phyloP scores from a whole-genome alignment of 1,140 invertebrate species.

The Eriocheir sinensis region DNA sequence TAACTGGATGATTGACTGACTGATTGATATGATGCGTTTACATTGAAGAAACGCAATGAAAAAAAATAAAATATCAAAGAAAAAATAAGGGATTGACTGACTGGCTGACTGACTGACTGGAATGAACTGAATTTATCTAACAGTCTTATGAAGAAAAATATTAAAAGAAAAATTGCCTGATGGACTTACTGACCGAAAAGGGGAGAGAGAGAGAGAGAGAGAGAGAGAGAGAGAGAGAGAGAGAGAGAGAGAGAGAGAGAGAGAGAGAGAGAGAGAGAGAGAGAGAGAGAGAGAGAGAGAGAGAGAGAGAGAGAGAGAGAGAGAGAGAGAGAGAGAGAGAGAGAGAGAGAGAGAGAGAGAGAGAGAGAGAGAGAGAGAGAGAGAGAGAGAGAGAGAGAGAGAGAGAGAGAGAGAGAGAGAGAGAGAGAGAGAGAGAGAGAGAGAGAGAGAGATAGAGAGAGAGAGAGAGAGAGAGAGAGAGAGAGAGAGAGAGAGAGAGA shows the following conservation, averaged over 20 bases:
- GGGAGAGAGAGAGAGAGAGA: too few relatives aligned
- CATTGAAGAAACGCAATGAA: too few relatives aligned
- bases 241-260: neutral
- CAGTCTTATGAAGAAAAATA: too few relatives aligned
- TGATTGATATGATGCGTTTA: too few relatives aligned
- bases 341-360: neutral
- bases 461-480: neutral
- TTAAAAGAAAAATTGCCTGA: too few relatives aligned
- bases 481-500: constrained; percentile 14
- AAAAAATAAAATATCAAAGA: too few relatives aligned
- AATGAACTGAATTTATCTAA: too few relatives aligned
- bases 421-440: neutral
- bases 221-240: constrained; percentile 18
- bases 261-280: neutral
- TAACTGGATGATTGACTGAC: too few relatives aligned
- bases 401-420: neutral
- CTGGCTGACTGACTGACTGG: too few relatives aligned
- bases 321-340: too few relatives aligned
- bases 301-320: neutral
- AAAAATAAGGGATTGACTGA: too few relatives aligned
- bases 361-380: neutral
- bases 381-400: neutral
- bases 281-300: neutral
- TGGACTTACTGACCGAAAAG: too few relatives aligned
- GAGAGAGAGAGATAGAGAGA: neutral